Conservation (phyloP, 2,888 invertebrate species). For the Microplitis deprimator region DNA sequence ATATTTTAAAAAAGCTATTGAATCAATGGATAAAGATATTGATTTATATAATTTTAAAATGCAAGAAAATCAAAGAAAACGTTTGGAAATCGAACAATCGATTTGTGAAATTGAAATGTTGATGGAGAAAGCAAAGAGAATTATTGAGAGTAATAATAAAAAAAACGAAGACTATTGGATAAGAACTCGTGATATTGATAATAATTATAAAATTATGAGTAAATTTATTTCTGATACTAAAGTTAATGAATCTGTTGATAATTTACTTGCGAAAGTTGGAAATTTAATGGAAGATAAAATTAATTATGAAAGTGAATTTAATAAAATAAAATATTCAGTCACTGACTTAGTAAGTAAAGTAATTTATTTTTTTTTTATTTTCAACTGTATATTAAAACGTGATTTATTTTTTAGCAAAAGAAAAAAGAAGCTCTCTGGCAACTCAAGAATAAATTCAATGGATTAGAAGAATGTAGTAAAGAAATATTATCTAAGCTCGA, state of each 20-base stretch:
- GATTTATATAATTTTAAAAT: slow-evolving; percentile 16
- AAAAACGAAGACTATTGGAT: slow-evolving; percentile 6
- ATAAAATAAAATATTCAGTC: background rate
- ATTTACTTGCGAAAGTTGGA: background rate
- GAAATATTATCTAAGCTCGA: background rate
- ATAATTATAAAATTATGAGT: background rate
- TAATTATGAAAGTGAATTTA: background rate
- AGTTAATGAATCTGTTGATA: background rate
- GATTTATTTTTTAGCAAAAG: background rate
- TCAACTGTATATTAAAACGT: background rate
- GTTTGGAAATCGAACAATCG: slow-evolving; percentile 16
- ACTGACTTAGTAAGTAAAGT: background rate
- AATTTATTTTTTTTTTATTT: background rate
- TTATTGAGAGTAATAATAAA: slow-evolving; percentile 19
- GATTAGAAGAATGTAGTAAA: background rate
- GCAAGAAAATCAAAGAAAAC: slow-evolving; percentile 5
- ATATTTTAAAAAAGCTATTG: slow-evolving; percentile 14
- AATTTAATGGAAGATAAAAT: background rate
- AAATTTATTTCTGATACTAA: background rate
- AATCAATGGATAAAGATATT: slow-evolving; percentile 8
- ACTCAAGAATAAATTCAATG: background rate
- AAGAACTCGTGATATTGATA: background rate
- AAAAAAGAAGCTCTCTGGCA: background rate
- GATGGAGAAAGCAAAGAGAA: slow-evolving; percentile 28
- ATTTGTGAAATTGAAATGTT: slow-evolving; percentile 32